Percentiles rank a stretch among this genome's conserved stretches.
phyloP scores from a whole-genome alignment of 2,113 vertebrate genomes.

The Pithys albifrons region DNA sequence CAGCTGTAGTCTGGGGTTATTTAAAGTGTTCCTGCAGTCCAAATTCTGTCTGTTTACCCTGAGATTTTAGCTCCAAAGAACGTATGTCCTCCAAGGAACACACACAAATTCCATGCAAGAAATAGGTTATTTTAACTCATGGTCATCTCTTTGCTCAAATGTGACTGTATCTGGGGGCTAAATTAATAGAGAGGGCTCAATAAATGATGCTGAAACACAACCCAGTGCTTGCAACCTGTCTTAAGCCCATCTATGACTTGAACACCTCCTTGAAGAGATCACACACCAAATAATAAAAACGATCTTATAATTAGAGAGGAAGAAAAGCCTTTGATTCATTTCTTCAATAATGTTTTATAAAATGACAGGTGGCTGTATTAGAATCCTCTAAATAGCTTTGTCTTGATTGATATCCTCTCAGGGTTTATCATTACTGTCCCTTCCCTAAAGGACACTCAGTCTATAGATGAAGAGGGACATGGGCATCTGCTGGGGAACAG shows the following conservation, averaged over 20 bases:
- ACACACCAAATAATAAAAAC: not conserved
- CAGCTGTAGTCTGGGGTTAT: not conserved
- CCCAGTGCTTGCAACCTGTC: not conserved
- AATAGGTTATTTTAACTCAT: not conserved
- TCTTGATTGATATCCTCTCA: not conserved
- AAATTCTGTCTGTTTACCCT: not conserved
- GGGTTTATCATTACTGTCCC: not conserved
- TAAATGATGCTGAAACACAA: not conserved
- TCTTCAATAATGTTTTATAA: not conserved
- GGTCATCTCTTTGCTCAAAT: not conserved
- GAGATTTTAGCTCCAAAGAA: not conserved
- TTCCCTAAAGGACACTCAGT: not conserved
- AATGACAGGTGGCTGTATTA: rapidly evolving
- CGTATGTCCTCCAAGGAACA: rapidly evolving
- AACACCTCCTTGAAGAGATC: not conserved
- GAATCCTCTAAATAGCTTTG: not conserved
- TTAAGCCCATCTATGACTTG: not conserved
- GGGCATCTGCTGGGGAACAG: not conserved
- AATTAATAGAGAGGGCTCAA: not conserved
- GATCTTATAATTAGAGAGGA: not conserved
- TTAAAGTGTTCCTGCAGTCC: not conserved
- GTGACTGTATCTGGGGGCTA: not conserved
- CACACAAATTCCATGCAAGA: not conserved
- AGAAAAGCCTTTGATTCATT: not conserved
- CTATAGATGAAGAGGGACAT: not conserved